phyloP scores from a whole-genome alignment of 2,113 vertebrate genomes.

The Crotalus viridis region DNA sequence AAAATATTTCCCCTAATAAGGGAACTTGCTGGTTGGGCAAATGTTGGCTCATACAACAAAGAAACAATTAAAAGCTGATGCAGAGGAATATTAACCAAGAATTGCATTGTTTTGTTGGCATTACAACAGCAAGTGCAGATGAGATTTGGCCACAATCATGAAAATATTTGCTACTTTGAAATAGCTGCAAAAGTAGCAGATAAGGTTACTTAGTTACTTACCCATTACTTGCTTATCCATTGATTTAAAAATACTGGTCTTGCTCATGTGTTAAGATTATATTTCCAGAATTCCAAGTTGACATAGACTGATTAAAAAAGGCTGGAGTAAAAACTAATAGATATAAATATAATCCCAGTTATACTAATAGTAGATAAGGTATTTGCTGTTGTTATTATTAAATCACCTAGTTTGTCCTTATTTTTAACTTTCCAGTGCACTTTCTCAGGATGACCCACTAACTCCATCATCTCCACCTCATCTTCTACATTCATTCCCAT shows the following conservation, averaged over 20 bases:
- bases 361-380: not conserved
- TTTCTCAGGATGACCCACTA: not conserved
- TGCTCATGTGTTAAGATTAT: not conserved
- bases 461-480: not conserved
- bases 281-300: not conserved
- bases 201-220: not conserved
- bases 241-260: not conserved
- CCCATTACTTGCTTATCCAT: not conserved
- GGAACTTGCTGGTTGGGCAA: not conserved
- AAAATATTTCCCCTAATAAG: not conserved
- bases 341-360: not conserved
- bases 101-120: not conserved
- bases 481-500: not conserved
- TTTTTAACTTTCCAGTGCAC: not conserved
- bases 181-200: not conserved
- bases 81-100: not conserved
- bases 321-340: not conserved
- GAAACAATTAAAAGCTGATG: not conserved
- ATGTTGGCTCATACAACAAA: not conserved
- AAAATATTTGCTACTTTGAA: not conserved
- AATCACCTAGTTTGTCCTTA: not conserved
- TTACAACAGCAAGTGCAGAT: not conserved
- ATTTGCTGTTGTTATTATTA: not conserved
- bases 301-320: not conserved
- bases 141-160: not conserved